Evolutionary conservation across 2,113 vertebrate genomes (phyloP).

Genomic region (Lota lota): DNA sequence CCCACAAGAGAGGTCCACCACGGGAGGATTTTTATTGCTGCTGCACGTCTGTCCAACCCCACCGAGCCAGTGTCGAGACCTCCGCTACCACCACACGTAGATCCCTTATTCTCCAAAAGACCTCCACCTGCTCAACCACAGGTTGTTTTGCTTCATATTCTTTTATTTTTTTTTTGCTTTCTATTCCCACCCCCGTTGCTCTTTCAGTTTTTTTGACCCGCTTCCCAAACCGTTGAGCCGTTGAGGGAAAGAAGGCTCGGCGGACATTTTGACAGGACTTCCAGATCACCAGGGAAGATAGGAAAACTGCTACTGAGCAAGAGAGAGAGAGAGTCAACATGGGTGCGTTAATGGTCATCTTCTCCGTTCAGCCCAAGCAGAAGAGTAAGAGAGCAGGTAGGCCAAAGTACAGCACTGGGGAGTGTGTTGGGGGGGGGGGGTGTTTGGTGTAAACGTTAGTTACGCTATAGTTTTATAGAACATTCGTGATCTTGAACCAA

Average conservation of each 20-base stretch:
- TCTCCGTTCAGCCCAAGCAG: constrained; percentile 70
- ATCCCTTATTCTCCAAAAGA: constrained; percentile 24
- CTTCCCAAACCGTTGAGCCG: no score
- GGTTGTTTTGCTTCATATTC: constrained; percentile 6
- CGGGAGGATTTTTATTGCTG: background rate
- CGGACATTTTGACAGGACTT: constrained; percentile 44
- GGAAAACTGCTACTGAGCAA: background rate
- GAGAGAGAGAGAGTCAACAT: constrained; percentile 37
- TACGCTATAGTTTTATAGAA: no score
- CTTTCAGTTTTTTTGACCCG: no score
- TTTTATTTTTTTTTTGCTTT: no score
- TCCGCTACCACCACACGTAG: constrained; percentile 3
- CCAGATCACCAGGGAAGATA: constrained; percentile 49
- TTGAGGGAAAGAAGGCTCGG: no score
- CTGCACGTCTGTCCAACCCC: background rate
- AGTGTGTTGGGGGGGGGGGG: no score
- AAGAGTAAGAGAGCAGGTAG: constrained; percentile 65
- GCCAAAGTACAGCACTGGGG: constrained; percentile 2
- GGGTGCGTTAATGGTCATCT: constrained; percentile 61
- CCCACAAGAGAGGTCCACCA: no score
- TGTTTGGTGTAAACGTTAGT: no score
- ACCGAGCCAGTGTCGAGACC: constrained; percentile 33
- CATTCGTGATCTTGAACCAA: no score
- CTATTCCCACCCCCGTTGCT: background rate
- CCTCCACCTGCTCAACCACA: constrained; percentile 33